Percentiles rank a stretch among this genome's conserved stretches.
phyloP scores from a whole-genome alignment of 2,113 vertebrate species.

The Physeter macrocephalus region DNA sequence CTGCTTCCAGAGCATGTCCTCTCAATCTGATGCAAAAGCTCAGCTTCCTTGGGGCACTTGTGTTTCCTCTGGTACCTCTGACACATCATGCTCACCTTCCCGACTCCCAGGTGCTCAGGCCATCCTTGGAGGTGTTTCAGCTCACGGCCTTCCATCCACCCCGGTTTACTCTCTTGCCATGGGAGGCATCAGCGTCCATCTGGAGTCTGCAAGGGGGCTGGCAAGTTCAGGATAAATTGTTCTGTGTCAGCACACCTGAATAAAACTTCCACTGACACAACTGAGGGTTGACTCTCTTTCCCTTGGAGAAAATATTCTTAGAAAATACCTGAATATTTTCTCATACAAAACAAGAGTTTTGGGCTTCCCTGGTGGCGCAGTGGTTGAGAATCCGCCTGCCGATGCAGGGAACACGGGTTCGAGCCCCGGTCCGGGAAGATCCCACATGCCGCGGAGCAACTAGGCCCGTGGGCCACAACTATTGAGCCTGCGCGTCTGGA shows the following conservation, averaged over 20 bases:
- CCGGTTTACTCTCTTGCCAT: rapidly evolving
- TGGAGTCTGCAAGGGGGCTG: no score
- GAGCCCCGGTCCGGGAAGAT: no score
- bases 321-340: background rate
- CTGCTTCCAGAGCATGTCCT: background rate
- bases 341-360: rapidly evolving
- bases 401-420: no score
- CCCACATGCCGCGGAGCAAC: no score
- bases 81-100: background rate
- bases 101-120: rapidly evolving
- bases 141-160: no score
- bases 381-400: no score
- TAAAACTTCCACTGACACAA: background rate
- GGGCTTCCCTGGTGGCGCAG: no score
- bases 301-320: background rate
- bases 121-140: rapidly evolving
- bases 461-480: no score
- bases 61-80: rapidly evolving
- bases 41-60: background rate
- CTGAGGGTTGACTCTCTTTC: background rate
- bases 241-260: background rate
- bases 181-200: rapidly evolving
- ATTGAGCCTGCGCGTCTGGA: no score
- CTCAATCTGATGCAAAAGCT: rapidly evolving
- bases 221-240: background rate